A percentile compares a stretch with the other conserved stretches of the same genome.
phyloP scores from a whole-genome alignment of 1,140 invertebrate species.

The Achroia grisella region DNA sequence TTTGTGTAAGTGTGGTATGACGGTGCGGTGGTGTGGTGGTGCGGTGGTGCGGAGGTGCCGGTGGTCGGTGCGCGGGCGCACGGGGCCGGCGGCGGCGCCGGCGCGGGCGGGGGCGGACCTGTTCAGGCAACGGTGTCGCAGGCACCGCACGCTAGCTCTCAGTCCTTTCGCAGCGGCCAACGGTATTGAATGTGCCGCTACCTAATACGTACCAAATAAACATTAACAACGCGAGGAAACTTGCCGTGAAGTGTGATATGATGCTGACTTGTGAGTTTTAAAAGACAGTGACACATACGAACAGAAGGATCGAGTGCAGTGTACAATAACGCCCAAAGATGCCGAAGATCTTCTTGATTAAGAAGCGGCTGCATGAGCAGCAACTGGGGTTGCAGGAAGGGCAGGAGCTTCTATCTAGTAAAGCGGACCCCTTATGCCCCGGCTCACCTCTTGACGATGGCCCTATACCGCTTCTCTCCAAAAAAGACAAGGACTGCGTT shows the following conservation, averaged over 20 bases:
- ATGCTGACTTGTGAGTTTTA: conserved; percentile 59
- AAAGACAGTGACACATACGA: conserved; percentile 51
- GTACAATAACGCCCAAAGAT: conserved; percentile 73
- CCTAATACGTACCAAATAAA: conserved; percentile 52
- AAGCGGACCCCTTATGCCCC: conserved; percentile 68
- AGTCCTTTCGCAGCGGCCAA: conserved; percentile 68
- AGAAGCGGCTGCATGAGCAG: conserved; percentile 91
- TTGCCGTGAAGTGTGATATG: conserved; percentile 62
- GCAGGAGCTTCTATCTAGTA: conserved; percentile 78
- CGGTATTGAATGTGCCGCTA: conserved; percentile 67
- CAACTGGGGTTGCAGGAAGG: conserved; percentile 86
- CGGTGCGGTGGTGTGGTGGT: conserved; percentile 20
- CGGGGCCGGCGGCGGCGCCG: conserved; percentile 34
- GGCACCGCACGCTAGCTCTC: conserved; percentile 58
- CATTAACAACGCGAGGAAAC: conserved; percentile 54
- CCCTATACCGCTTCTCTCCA: conserved; percentile 76
- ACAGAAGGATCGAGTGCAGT: conserved; percentile 58
- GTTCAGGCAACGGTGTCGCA: conserved; percentile 71
- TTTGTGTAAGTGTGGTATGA: conserved; percentile 29
- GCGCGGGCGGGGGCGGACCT: conserved; percentile 60
- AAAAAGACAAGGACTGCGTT: conserved; percentile 70
- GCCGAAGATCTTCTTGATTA: conserved; percentile 93
- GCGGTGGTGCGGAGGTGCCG: conserved; percentile 17
- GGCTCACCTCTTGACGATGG: conserved; percentile 71
- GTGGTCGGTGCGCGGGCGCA: conserved; percentile 22